A percentile compares a stretch with the other conserved stretches of the same genome.
These are phyloP conservation scores for Cichlasoma orientale DNA, from an alignment of 2,797 vertebrate species.

Conservation along the genomic window DNA sequence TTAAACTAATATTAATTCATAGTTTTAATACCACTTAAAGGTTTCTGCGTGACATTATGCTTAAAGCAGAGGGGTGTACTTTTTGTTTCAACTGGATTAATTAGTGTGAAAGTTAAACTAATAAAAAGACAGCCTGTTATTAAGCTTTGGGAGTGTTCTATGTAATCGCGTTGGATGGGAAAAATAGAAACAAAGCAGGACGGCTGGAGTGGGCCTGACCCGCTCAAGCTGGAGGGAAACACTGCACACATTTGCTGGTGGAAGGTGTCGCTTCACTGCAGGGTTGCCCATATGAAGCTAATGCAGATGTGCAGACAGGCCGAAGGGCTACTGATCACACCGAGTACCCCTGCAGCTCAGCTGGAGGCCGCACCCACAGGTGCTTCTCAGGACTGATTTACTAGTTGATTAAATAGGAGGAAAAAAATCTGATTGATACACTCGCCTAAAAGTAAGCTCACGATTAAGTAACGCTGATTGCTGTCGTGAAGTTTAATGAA, in stretches of 20 bases:
- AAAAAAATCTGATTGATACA: background rate
- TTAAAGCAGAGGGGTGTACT: background rate
- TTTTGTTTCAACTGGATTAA: background rate
- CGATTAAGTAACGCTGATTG: background rate
- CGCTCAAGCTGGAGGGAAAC: too few relatives aligned
- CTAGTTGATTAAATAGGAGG: background rate
- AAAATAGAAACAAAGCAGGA: background rate
- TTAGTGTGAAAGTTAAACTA: background rate
- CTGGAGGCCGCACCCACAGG: background rate
- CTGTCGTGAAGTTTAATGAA: background rate
- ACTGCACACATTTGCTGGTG: too few relatives aligned
- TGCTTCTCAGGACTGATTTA: background rate
- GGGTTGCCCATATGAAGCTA: too few relatives aligned
- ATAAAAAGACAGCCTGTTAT: background rate
- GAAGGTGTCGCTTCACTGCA: too few relatives aligned
- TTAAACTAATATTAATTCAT: conserved; percentile 35
- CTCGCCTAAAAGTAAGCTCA: background rate
- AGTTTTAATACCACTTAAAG: background rate
- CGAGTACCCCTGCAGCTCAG: background rate
- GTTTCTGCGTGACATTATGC: background rate
- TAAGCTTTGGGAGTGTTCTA: too few relatives aligned
- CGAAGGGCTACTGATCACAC: too few relatives aligned
- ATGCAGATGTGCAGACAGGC: too few relatives aligned
- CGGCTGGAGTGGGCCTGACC: too few relatives aligned
- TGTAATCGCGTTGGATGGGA: background rate